phyloP scores from a whole-genome alignment of 2,797 vertebrate species.

The Sebastiscus albofasciatus region DNA sequence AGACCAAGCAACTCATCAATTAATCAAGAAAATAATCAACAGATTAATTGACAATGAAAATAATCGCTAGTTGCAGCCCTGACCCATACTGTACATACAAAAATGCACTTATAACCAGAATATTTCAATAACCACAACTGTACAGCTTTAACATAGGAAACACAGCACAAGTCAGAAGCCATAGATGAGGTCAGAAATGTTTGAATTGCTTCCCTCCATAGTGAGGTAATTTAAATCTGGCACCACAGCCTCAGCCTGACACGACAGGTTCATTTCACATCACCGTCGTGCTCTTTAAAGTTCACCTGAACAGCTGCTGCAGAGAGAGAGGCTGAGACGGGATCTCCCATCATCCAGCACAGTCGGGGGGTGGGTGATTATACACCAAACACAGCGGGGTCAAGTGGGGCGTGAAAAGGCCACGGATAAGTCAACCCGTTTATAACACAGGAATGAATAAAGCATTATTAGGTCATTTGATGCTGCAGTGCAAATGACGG shows the following conservation, averaged over 20 bases:
- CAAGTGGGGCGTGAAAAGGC: conserved; percentile 19
- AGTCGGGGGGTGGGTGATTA: neutral
- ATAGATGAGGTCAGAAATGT: conserved; percentile 3
- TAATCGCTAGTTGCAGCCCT: no score
- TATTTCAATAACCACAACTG: neutral
- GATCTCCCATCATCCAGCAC: conserved; percentile 12
- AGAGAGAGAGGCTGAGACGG: conserved; percentile 6
- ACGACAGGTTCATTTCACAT: conserved; percentile 14
- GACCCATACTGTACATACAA: neutral
- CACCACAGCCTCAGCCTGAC: neutral
- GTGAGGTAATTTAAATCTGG: conserved; percentile 24
- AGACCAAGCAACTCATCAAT: no score
- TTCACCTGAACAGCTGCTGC: conserved; percentile 67
- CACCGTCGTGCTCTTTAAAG: conserved; percentile 25
- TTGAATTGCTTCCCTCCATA: conserved; percentile 2
- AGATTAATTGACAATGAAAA: no score
- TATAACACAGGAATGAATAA: conserved; percentile 30
- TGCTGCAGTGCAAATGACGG: conserved; percentile 3
- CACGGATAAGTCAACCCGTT: neutral
- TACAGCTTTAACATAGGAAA: neutral
- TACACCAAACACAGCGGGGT: conserved; percentile 23
- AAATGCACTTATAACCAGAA: neutral
- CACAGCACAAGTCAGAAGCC: neutral
- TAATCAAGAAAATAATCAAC: no score
- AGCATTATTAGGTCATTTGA: conserved; percentile 39